Conservation (phyloP, 1,140 invertebrate species). For the Dolichoris vasculosae region DNA sequence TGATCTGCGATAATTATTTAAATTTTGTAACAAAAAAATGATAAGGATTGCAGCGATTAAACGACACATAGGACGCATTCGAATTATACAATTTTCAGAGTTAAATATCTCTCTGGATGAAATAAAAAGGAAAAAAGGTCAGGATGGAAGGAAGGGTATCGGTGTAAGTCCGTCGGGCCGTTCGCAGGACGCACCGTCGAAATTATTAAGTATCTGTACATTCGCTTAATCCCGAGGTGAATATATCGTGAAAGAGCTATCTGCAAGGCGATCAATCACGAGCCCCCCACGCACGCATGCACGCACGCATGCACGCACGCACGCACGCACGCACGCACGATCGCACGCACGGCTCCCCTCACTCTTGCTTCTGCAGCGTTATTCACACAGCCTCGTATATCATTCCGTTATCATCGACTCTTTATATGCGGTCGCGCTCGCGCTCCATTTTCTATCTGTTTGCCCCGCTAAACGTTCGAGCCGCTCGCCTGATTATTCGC, state of each 20-base stretch:
- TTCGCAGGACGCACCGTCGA: background rate
- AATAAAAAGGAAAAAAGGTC: no score
- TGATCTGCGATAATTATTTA: no score
- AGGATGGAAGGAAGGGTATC: background rate
- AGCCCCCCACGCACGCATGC: background rate
- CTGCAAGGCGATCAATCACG: conserved; percentile 51
- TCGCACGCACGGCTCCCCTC: no score
- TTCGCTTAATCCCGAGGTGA: conserved; percentile 50
- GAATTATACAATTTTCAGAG: no score
- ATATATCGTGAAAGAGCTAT: conserved; percentile 44
- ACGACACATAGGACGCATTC: no score
- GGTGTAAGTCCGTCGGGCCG: background rate
- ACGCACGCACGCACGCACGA: background rate
- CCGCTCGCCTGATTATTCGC: conserved; percentile 1
- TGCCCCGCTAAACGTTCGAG: conserved; percentile 60
- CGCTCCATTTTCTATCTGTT: conserved; percentile 76
- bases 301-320: conserved; percentile 7
- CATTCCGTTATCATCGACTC: conserved; percentile 76
- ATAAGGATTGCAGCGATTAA: no score
- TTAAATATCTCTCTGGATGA: no score
- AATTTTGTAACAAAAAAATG: no score
- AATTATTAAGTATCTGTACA: conserved; percentile 53
- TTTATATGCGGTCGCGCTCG: conserved; percentile 73
- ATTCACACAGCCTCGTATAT: conserved; percentile 70
- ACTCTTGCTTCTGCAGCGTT: no score